Conservation (phyloP, 2,113 vertebrate genomes). For the Microtus richardsoni region DNA sequence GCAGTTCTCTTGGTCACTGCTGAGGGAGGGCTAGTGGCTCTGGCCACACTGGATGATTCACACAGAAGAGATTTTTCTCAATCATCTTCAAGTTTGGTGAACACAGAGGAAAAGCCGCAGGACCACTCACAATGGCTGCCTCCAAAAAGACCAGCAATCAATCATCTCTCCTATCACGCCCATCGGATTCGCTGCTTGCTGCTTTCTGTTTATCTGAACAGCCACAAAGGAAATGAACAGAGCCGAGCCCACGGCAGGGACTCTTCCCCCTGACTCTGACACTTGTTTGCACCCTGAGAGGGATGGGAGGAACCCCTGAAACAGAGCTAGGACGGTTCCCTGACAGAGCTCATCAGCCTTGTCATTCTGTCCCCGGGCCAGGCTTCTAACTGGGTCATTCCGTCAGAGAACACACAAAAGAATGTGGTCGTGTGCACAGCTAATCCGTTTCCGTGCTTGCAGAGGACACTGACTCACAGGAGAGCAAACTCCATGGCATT, state of each 20-base stretch:
- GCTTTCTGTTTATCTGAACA: background rate
- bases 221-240: slow-evolving; percentile 23
- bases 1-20: background rate
- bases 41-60: background rate
- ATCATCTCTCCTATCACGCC: background rate
- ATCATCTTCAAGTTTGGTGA: background rate
- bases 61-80: background rate
- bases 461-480: background rate
- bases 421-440: background rate
- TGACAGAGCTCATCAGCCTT: background rate
- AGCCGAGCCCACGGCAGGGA: background rate
- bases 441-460: background rate
- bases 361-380: slow-evolving; percentile 4
- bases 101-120: background rate
- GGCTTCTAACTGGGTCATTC: slow-evolving; percentile 62
- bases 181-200: background rate
- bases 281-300: background rate
- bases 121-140: background rate
- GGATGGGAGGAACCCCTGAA: background rate
- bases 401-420: background rate
- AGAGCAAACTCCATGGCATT: background rate
- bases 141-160: background rate
- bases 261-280: background rate
- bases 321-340: background rate
- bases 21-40: background rate